Conservation (phyloP, 1,140 invertebrate genomes). For the Doryteuthis pealeii region DNA sequence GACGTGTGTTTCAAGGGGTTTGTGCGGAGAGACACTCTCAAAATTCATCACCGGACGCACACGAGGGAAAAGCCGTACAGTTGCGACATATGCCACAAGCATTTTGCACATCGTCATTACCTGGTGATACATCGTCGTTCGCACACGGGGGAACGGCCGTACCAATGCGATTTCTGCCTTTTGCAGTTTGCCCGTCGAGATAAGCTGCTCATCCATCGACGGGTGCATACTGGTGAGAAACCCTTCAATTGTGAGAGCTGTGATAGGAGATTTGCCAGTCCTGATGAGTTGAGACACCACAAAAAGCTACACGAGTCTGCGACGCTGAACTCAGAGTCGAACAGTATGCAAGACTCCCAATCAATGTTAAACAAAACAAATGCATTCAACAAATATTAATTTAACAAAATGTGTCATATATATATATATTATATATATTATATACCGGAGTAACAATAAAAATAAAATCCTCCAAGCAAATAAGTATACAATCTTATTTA, state of each 20-base stretch:
- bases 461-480: too few species aligned
- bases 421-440: too few species aligned
- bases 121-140: slow-evolving; percentile 23
- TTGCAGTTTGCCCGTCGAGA: slow-evolving; percentile 34
- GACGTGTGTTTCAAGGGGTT: slow-evolving; percentile 28
- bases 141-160: slow-evolving; percentile 29
- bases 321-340: background rate
- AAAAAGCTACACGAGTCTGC: background rate
- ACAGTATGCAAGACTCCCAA: too few species aligned
- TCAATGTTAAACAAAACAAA: too few species aligned
- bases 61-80: slow-evolving; percentile 57
- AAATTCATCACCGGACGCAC: slow-evolving; percentile 19
- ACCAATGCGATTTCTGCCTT: slow-evolving; percentile 20
- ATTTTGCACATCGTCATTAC: slow-evolving; percentile 17
- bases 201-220: slow-evolving; percentile 39
- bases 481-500: too few species aligned
- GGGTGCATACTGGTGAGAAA: slow-evolving; percentile 34
- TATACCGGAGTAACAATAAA: too few species aligned
- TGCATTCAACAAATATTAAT: too few species aligned
- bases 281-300: slow-evolving; percentile 24
- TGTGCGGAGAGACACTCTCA: slow-evolving; percentile 17
- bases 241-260: slow-evolving; percentile 32
- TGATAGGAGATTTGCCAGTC: slow-evolving; percentile 23
- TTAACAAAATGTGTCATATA: too few species aligned
- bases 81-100: slow-evolving; percentile 14